Base-by-base conservation (phyloP, 2,797 vertebrate genomes). In the Spinus olivaceus region DNA sequence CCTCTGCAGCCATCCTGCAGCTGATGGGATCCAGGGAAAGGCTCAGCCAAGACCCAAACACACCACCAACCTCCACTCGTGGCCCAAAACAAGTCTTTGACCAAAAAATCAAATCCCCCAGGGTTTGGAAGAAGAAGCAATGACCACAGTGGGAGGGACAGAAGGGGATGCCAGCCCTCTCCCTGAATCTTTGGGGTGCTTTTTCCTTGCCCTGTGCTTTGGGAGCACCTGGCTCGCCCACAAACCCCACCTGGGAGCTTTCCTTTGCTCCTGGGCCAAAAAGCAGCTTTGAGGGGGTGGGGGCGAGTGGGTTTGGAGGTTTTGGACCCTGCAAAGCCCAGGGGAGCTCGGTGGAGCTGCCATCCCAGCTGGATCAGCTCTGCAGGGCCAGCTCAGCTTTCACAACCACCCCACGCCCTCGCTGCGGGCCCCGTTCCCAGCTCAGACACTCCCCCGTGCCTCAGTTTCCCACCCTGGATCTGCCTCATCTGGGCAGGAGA, bases 381-480 rank as follows among this genome's bases (percentile, higher is more conserved):
- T 27, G 35, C 57, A 60, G 53, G 53, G 53, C 53, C n/a, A 12
- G 59, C 59, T 39, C 2, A 70, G 76, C 19, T 93, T 80, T 86
- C 94, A 47, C 76, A 85, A 91, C 42, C 86, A 0, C 57, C 73
- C 81, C 89, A 83, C 56, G 2, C 90, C 95, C 91, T 90, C 10
- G 37, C 91, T 66, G 35, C 35, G 8, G 88, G 91, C 82, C 60
- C 86, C 28, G 2, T 86, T 95, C 90, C 92, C 94, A 85, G 90
- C 87, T 30, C 90, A 8, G 87, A 50, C 10, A 12, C 53, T 20
- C 49, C 82, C 10, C 1, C 1, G 9, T 79, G 91, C 94, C 94
- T 95, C 94, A 86, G 90, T 90, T 93, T 92, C 90, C 92, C 94
- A 73, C 50, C 86, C 77, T 2, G 20, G 3, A 28, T 30, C 71